A percentile compares a stretch with the other conserved stretches of the same genome.
These are phyloP conservation scores for Amphipoea oculea DNA, from an alignment of 2,888 invertebrate species.

Conservation along the genomic window DNA sequence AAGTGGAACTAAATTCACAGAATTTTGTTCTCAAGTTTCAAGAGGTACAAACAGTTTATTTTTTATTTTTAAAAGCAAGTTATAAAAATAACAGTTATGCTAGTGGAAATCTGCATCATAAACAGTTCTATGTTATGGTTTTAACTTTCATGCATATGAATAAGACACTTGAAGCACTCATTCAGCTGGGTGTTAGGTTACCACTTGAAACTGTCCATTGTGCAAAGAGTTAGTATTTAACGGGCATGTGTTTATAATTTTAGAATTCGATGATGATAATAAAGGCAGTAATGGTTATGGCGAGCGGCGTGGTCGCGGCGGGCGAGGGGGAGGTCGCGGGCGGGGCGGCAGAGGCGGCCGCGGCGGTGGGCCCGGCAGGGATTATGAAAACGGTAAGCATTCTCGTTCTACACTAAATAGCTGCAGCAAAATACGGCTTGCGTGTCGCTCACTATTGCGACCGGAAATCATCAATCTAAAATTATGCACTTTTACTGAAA, in stretches of 20 bases:
- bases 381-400: slow-evolving; percentile 73
- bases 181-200: slow-evolving; percentile 32
- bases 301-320: slow-evolving; percentile 81
- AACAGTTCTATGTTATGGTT: background rate
- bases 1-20: background rate
- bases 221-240: background rate
- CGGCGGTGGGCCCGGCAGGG: slow-evolving; percentile 80
- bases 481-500: slow-evolving; percentile 39
- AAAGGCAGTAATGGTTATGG: slow-evolving; percentile 80
- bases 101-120: background rate
- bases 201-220: slow-evolving; percentile 10
- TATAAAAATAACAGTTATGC: background rate
- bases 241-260: slow-evolving; percentile 28
- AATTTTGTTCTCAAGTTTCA: background rate
- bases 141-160: background rate
- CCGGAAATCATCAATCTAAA: slow-evolving; percentile 19
- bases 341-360: slow-evolving; percentile 80
- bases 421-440: slow-evolving; percentile 1
- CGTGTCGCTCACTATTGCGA: slow-evolving; percentile 14
- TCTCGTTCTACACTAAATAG: background rate
- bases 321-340: slow-evolving; percentile 80
- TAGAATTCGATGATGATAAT: slow-evolving; percentile 71
- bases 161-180: slow-evolving; percentile 18
- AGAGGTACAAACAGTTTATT: too few species aligned
- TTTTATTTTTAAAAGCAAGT: background rate